phyloP scores from a whole-genome alignment of 2,888 invertebrate genomes.

The Clivina fossor region DNA sequence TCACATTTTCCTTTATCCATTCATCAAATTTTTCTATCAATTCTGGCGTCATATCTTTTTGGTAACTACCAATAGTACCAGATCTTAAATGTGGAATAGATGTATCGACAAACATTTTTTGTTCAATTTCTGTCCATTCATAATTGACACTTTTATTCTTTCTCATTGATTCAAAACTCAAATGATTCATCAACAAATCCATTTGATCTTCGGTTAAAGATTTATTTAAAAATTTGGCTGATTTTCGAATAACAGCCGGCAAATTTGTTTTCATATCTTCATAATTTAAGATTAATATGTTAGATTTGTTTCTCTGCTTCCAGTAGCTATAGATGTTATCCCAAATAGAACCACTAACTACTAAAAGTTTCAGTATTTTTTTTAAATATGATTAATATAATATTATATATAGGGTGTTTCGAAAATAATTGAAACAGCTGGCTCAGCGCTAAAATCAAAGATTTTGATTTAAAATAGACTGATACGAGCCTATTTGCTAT shows the following conservation, averaged over 20 bases:
- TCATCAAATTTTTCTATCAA: slow-evolving; percentile 68
- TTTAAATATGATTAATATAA: not conserved
- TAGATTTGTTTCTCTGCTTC: slow-evolving; percentile 46
- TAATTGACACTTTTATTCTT: slow-evolving; percentile 57
- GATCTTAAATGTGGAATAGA: slow-evolving; percentile 54
- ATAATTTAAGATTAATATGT: slow-evolving; percentile 47
- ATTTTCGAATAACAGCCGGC: slow-evolving; percentile 49
- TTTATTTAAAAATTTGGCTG: slow-evolving; percentile 36
- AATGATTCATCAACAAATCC: slow-evolving; percentile 3
- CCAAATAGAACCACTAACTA: slow-evolving; percentile 46
- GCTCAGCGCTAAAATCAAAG: no score
- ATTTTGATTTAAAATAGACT: no score
- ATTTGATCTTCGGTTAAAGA: slow-evolving; percentile 6
- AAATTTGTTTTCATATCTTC: slow-evolving; percentile 53
- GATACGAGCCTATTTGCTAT: no score
- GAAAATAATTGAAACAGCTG: no score
- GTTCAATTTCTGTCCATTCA: slow-evolving; percentile 43
- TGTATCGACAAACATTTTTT: slow-evolving; percentile 43
- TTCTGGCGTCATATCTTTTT: slow-evolving; percentile 64
- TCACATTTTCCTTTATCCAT: slow-evolving; percentile 65
- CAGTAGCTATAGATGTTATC: slow-evolving; percentile 48
- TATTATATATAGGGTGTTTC: not conserved
- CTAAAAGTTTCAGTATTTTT: slow-evolving; percentile 37
- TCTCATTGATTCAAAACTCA: slow-evolving; percentile 52
- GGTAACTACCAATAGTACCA: slow-evolving; percentile 48